A percentile compares a stretch with the other conserved stretches of the same genome.
phyloP scores from a whole-genome alignment of 2,113 vertebrate genomes.

The Dinomys branickii region DNA sequence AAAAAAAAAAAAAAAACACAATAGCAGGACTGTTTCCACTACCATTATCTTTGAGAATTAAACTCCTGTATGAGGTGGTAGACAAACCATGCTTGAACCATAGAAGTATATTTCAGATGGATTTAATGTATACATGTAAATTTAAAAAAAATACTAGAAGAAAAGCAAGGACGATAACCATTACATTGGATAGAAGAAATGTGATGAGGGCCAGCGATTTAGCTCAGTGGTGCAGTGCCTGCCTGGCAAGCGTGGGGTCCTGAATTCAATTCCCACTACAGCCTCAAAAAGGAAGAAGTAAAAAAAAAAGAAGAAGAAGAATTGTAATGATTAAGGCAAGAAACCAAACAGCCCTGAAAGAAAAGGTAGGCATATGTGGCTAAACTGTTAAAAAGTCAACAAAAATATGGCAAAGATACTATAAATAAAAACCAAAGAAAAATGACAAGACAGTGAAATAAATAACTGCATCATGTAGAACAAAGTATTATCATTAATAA shows the following conservation, averaged over 20 bases:
- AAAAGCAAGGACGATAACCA: background rate
- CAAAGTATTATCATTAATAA: background rate
- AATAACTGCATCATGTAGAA: background rate
- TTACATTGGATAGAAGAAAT: background rate
- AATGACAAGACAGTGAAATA: background rate
- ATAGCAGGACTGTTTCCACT: background rate
- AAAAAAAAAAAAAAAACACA: too few relatives aligned
- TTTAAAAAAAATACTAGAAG: background rate
- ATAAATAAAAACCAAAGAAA: constrained; percentile 18
- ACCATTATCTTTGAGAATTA: background rate
- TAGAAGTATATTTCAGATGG: background rate
- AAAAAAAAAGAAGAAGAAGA: too few relatives aligned
- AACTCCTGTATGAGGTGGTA: background rate
- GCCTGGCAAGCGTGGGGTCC: too few relatives aligned
- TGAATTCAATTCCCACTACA: too few relatives aligned
- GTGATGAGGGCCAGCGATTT: background rate
- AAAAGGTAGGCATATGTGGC: background rate
- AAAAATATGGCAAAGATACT: background rate
- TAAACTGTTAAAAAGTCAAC: background rate
- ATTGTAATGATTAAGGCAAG: background rate
- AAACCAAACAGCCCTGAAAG: background rate
- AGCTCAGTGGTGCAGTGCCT: too few relatives aligned
- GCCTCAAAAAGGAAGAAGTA: background rate
- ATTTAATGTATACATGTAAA: background rate
- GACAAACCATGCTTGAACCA: background rate